Conservation (phyloP, 2,113 vertebrate genomes). For the Rhegmatorhina hoffmannsi region DNA sequence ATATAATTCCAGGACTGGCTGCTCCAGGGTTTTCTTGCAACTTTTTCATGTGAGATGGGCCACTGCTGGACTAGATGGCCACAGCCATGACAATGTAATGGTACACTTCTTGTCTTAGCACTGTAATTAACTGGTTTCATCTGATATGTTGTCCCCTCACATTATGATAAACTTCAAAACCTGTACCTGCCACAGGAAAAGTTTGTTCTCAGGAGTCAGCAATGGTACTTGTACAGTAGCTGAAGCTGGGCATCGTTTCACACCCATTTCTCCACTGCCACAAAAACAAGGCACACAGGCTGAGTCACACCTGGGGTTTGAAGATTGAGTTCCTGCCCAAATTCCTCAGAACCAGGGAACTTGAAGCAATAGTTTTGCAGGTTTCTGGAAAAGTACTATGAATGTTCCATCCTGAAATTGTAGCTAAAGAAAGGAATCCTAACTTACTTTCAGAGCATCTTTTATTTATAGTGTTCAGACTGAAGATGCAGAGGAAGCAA, state of each 20-base stretch:
- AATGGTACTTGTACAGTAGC: not conserved
- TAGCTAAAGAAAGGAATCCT: not conserved
- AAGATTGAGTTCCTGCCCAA: not conserved
- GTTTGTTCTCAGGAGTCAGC: not conserved
- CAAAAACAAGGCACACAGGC: not conserved
- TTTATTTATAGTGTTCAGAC: not conserved
- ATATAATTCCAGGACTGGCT: not conserved
- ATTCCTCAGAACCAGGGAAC: not conserved
- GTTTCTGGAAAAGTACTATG: not conserved
- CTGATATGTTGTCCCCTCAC: not conserved
- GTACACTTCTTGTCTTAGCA: not conserved
- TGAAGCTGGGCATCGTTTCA: not conserved
- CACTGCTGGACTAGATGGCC: not conserved
- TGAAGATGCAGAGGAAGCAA: constrained; percentile 1
- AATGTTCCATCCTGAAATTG: not conserved
- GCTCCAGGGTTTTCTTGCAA: not conserved
- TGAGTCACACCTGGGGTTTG: not conserved
- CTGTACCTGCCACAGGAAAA: not conserved
- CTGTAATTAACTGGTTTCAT: not conserved
- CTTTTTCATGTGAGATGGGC: not conserved
- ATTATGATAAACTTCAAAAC: not conserved
- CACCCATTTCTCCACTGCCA: not conserved
- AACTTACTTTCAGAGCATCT: not conserved
- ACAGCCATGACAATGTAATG: not conserved
- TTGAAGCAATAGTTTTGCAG: not conserved